Base-by-base conservation (phyloP, 2,888 invertebrate species). In the Melieria omissa region DNA sequence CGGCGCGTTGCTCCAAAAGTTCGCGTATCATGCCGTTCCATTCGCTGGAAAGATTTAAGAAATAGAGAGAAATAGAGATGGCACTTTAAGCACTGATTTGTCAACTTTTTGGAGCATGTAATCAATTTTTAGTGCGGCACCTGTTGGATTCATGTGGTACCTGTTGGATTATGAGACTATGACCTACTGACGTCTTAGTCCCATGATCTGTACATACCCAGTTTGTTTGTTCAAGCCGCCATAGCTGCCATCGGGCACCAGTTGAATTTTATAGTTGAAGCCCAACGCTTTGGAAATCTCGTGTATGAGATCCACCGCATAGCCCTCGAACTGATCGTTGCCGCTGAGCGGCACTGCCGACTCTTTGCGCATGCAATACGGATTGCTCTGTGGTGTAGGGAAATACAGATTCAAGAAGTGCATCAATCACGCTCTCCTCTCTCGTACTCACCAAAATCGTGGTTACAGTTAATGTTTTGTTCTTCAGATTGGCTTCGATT, bases 281-380 rank as follows among this genome's bases (percentile, higher is more conserved):
- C 95, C 95, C 79, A 95, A 89, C 76, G 94, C 90, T 83, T 91
- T 91, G 65, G 98, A 93, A 87, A 99, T 96, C 88, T 97, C 96
- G 83, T 94, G 91, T 83, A 98, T 93, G 74, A 99, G 89, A 89
- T 99, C 98, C 75, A 99, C 93, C 77, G 94, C 96, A 88, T 97
- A 99, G 49, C 97, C 97, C 86, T 97, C 97, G 86, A 94, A 97
- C 82, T 95, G 95, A 80, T 95, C 95, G 87, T 97, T 97, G 54
- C 97, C 97, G 5, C 91, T 91, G 65, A 97, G 88, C 75, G 93
- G 93, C 80, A 93, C 93, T 80, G 93, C 93, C 6, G 95, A 94
- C 83, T 94, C 93, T 87, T 94, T 97, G 77, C 94, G 89, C 97
- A 98, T 98, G 81, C 96, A 95, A 86, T 99, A 99, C 2, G 99